Conservation (phyloP, 37 sponge, comb jelly and placozoan genomes). For the Corticium candelabrum region DNA sequence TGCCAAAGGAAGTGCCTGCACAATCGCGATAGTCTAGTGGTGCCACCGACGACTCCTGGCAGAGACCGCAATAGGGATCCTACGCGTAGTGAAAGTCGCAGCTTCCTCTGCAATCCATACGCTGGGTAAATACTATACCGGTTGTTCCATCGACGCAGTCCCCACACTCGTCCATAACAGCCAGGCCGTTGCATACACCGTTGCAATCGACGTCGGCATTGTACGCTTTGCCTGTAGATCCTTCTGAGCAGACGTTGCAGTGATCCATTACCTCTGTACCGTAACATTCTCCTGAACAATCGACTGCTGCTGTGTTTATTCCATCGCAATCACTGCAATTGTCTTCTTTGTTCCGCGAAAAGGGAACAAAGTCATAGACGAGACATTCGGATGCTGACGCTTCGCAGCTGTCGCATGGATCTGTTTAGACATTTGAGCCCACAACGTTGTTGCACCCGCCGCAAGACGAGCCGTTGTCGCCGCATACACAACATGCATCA, state of each 20-base stretch:
- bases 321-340: conserved; percentile 31
- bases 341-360: conserved; percentile 20
- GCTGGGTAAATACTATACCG: conserved; percentile 17
- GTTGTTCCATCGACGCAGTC: conserved; percentile 61
- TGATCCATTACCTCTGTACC: conserved; percentile 48
- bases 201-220: conserved; percentile 65
- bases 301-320: conserved; percentile 13
- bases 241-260: conserved; percentile 58
- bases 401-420: conserved; percentile 46
- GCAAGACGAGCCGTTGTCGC: conserved; percentile 49
- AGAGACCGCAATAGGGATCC: conserved; percentile 59
- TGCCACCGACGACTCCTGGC: conserved; percentile 22
- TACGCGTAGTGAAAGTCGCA: conserved; percentile 50
- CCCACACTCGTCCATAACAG: conserved; percentile 53
- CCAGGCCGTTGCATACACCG: conserved; percentile 59
- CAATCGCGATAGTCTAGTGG: conserved; percentile 72
- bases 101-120: conserved; percentile 66
- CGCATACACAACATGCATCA: conserved; percentile 82
- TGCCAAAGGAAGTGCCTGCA: conserved; percentile 50
- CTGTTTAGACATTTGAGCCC: conserved; percentile 15
- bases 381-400: conserved; percentile 31
- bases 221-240: conserved; percentile 24
- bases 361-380: conserved; percentile 74
- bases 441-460: conserved; percentile 41
- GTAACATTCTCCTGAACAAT: conserved; percentile 54